Percentiles rank a stretch among this genome's conserved stretches.
Conservation (phyloP, 2,797 vertebrate species). For the Myotis myotis region DNA sequence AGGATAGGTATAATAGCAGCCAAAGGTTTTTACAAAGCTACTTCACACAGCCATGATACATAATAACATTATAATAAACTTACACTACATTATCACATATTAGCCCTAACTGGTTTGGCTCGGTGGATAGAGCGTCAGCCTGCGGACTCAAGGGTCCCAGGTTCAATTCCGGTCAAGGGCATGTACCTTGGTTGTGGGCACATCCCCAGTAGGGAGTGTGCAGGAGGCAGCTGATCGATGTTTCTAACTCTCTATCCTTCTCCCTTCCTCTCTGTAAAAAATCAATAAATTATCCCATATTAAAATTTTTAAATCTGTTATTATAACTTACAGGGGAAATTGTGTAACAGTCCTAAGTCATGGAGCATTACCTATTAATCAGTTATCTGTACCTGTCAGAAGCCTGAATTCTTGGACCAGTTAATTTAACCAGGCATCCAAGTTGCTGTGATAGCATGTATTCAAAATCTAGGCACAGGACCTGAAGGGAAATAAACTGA, state of each 20-base stretch:
- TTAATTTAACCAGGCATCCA: not conserved
- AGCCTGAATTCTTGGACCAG: not conserved
- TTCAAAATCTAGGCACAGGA: not conserved
- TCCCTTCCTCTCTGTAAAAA: no score
- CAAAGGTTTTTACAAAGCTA: slow-evolving; percentile 9
- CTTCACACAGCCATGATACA: not conserved
- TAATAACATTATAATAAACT: not conserved
- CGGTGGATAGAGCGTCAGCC: no score
- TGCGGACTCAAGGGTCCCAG: no score
- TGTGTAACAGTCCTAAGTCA: not conserved
- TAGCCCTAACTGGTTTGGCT: not conserved
- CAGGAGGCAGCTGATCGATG: no score
- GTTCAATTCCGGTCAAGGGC: no score
- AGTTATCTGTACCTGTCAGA: not conserved
- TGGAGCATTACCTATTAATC: not conserved
- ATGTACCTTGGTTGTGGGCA: no score
- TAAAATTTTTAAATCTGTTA: not conserved
- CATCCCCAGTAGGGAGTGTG: no score
- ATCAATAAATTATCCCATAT: not conserved
- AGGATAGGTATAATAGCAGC: not conserved
- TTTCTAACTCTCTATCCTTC: no score
- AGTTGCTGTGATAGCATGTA: not conserved
- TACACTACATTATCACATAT: not conserved
- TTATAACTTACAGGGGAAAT: slow-evolving; percentile 10
- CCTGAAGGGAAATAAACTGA: slow-evolving; percentile 7